Evolutionary conservation across 2,888 invertebrate genomes (phyloP).

Genomic region (Polietes domitor): DNA sequence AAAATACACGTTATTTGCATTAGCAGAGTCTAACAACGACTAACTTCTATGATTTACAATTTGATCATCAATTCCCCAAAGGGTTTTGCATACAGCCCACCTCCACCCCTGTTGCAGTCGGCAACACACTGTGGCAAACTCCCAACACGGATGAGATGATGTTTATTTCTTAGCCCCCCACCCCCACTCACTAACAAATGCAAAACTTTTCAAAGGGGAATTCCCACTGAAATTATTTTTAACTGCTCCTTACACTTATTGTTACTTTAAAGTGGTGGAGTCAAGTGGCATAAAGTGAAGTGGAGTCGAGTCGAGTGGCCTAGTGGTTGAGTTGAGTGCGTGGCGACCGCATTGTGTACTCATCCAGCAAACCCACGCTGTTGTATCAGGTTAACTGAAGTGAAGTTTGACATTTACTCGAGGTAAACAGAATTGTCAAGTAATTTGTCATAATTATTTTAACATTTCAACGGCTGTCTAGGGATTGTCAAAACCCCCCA

Average conservation of each 20-base stretch:
- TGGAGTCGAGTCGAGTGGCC: not conserved
- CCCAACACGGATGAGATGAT: not conserved
- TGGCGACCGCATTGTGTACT: not conserved
- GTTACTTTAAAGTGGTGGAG: slow-evolving; percentile 38
- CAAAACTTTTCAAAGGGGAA: not conserved
- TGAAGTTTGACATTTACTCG: slow-evolving; percentile 43
- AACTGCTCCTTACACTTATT: slow-evolving; percentile 46
- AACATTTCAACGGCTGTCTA: slow-evolving; percentile 48
- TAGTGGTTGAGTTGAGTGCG: not conserved
- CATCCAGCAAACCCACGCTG: no score
- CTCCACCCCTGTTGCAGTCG: no score
- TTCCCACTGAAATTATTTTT: slow-evolving; percentile 23
- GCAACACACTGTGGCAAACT: not conserved
- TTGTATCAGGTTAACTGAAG: no score
- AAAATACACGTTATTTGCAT: no score
- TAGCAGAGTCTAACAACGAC: no score
- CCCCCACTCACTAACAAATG: not conserved
- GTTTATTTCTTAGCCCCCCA: slow-evolving; percentile 8
- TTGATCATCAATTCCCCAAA: no score
- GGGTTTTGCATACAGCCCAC: no score
- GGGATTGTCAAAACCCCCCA: not conserved
- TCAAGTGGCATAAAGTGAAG: not conserved
- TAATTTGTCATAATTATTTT: slow-evolving; percentile 64
- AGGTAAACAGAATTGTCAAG: slow-evolving; percentile 40
- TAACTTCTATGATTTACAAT: no score